Conservation (phyloP, 2,113 vertebrate species). For the Silurus glanis region DNA sequence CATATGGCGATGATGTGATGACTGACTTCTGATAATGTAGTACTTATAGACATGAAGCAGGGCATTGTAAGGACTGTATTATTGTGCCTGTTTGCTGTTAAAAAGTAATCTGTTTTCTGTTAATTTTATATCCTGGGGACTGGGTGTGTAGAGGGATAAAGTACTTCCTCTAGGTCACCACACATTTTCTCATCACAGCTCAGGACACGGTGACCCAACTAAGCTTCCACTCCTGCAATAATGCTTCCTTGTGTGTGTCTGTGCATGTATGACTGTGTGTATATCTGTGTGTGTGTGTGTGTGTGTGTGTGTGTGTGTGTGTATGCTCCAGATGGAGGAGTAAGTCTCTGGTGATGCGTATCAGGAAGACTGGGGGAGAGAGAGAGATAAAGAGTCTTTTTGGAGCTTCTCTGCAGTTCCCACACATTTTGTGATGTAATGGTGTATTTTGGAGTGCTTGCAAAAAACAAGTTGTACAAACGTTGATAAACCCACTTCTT, state of each 20-base stretch:
- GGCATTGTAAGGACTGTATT: background rate
- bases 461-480: slow-evolving; percentile 63
- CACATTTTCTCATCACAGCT: slow-evolving; percentile 35
- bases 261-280: background rate
- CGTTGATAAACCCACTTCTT: slow-evolving; percentile 72
- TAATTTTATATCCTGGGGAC: slow-evolving; percentile 42
- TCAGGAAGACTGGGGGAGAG: slow-evolving; percentile 25
- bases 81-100: slow-evolving; percentile 27
- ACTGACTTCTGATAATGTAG: too few relatives aligned
- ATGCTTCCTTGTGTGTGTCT: slow-evolving; percentile 7
- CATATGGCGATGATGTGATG: too few relatives aligned
- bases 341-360: slow-evolving; percentile 55
- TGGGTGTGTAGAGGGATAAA: slow-evolving; percentile 34
- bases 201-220: slow-evolving; percentile 19
- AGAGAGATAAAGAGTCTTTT: slow-evolving; percentile 44
- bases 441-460: slow-evolving; percentile 70
- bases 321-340: slow-evolving; percentile 3
- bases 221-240: slow-evolving; percentile 25
- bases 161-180: slow-evolving; percentile 27
- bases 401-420: slow-evolving; percentile 62
- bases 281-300: background rate
- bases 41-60: too few relatives aligned
- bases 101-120: slow-evolving; percentile 33
- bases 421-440: slow-evolving; percentile 71
- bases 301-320: background rate